These are phyloP conservation scores for Pterocles burchelli DNA, from an alignment of 2,113 vertebrate species.

Conservation along the genomic window DNA sequence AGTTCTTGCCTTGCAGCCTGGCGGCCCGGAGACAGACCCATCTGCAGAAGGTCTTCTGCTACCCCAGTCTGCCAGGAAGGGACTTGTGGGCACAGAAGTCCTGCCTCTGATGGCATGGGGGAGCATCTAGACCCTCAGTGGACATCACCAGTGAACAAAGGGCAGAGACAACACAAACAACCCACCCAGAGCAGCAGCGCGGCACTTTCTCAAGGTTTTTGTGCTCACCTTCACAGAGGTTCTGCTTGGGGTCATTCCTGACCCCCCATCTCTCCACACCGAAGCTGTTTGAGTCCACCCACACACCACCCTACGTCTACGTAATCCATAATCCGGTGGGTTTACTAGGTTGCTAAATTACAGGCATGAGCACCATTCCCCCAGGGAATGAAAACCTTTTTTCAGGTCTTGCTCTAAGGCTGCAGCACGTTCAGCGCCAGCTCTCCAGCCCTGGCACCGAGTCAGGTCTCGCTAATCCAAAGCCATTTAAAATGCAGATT, in stretches of 20 bases:
- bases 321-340: fast-evolving
- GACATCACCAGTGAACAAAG: background rate
- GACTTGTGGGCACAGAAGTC: background rate
- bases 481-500: background rate
- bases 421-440: background rate
- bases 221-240: background rate
- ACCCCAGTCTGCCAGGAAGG: background rate
- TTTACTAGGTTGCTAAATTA: background rate
- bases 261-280: background rate
- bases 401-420: background rate
- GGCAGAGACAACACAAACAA: background rate
- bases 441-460: background rate
- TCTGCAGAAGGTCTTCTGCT: background rate
- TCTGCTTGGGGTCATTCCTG: background rate
- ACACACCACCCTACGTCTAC: fast-evolving
- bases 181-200: fast-evolving
- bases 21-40: background rate
- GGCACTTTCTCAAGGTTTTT: background rate
- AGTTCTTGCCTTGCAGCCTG: background rate
- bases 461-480: fast-evolving
- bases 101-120: background rate
- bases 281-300: background rate
- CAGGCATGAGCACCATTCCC: background rate
- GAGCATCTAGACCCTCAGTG: background rate
- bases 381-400: background rate